Percentiles rank a stretch among this genome's conserved stretches.
Conservation (phyloP, 2,888 invertebrate species). For the Caenorhabditis sp. region DNA sequence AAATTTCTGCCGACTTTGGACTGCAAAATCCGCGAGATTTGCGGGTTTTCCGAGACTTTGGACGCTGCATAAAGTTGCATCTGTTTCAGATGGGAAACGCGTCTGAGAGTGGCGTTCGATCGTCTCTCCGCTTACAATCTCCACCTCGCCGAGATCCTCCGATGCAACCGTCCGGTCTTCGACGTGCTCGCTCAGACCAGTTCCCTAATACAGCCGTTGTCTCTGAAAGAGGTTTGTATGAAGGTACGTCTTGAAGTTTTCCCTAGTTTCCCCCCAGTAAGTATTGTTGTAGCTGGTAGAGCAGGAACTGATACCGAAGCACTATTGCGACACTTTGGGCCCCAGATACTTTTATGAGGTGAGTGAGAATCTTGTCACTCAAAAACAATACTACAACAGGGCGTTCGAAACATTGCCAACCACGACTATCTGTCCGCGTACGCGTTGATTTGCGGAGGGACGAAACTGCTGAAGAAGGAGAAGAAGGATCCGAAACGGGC, state of each 20-base stretch:
- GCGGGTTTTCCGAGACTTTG: no score
- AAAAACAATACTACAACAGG: background rate
- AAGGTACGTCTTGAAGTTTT: no score
- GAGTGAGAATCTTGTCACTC: no score
- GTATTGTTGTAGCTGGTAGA: no score
- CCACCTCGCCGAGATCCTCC: slow-evolving; percentile 12
- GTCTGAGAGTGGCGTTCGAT: slow-evolving; percentile 30
- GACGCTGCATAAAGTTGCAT: no score
- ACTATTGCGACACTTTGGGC: no score
- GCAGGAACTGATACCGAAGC: no score
- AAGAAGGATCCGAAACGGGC: no score
- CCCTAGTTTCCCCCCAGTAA: no score
- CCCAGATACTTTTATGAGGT: no score
- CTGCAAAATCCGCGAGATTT: no score
- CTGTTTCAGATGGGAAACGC: slow-evolving; percentile 32
- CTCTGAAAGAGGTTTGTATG: background rate
- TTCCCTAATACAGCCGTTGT: background rate
- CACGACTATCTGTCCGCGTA: slow-evolving; percentile 12
- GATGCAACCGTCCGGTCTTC: slow-evolving; percentile 12
- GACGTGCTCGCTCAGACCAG: background rate
- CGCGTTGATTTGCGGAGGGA: background rate
- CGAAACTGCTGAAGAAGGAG: background rate
- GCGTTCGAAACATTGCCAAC: background rate
- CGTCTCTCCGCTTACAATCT: slow-evolving; percentile 9
- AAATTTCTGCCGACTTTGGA: no score